A percentile compares a stretch with the other conserved stretches of the same genome.
phyloP scores from a whole-genome alignment of 2,888 invertebrate species.

The Agrochola lota region DNA sequence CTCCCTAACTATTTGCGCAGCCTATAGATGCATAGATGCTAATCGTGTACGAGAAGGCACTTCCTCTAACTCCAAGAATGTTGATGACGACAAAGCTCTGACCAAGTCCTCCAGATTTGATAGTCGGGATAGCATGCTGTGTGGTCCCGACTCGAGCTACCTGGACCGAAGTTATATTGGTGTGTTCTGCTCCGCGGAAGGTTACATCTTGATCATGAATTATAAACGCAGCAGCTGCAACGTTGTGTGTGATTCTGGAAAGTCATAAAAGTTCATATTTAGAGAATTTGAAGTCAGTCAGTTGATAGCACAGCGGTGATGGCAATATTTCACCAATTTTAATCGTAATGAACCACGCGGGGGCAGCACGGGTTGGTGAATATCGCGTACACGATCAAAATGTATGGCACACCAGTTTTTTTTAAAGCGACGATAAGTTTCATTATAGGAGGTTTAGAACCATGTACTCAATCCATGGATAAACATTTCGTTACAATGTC shows the following conservation, averaged over 20 bases:
- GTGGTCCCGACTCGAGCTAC: constrained; percentile 22
- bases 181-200: constrained; percentile 3
- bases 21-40: constrained; percentile 20
- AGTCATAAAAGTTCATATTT: background rate
- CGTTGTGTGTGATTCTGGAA: constrained; percentile 34
- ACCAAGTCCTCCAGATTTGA: constrained; percentile 31
- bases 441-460: too few relatives aligned
- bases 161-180: constrained; percentile 32
- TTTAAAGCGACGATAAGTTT: too few relatives aligned
- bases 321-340: too few relatives aligned
- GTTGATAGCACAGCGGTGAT: too few relatives aligned
- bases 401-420: too few relatives aligned
- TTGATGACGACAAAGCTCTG: constrained; percentile 13
- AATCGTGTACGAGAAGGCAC: constrained; percentile 21
- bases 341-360: too few relatives aligned
- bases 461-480: too few relatives aligned
- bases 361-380: too few relatives aligned
- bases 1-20: constrained; percentile 22
- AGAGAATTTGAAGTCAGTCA: background rate
- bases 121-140: constrained; percentile 25
- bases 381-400: too few relatives aligned
- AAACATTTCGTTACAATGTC: too few relatives aligned
- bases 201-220: constrained; percentile 34
- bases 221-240: constrained; percentile 19
- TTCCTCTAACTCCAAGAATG: constrained; percentile 31